These are phyloP conservation scores for Paramuricea clavata DNA, from an alignment of 92 coral and sea anemone genomes.

Conservation along the genomic window DNA sequence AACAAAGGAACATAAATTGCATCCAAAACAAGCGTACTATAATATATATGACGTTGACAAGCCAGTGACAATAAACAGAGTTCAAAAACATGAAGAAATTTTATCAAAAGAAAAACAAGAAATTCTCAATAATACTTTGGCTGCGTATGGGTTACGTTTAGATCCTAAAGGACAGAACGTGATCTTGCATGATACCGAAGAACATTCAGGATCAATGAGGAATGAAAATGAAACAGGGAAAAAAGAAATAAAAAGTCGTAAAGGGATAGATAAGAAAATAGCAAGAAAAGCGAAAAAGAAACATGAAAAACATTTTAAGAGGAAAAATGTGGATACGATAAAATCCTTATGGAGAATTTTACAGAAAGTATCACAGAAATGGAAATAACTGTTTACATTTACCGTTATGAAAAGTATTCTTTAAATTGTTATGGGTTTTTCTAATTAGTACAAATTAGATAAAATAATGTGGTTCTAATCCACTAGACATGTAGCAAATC, in stretches of 20 bases:
- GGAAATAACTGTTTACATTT: background rate
- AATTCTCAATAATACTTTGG: slow-evolving; percentile 6
- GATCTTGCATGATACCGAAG: slow-evolving; percentile 3
- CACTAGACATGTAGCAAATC: no score
- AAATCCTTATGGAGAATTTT: slow-evolving; percentile 24
- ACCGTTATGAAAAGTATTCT: background rate
- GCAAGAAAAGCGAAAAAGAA: background rate
- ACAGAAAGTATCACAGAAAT: slow-evolving; percentile 8
- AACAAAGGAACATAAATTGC: background rate
- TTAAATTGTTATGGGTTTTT: no score
- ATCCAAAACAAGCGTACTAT: slow-evolving; percentile 4
- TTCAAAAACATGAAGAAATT: background rate
- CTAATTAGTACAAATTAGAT: background rate
- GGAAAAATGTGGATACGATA: slow-evolving; percentile 20
- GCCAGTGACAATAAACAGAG: slow-evolving; percentile 18
- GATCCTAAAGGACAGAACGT: slow-evolving; percentile 27
- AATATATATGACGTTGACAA: slow-evolving; percentile 15
- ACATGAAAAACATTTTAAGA: background rate
- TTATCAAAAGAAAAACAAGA: slow-evolving; percentile 22
- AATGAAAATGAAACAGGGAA: background rate
- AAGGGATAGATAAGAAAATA: background rate
- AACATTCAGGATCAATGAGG: background rate
- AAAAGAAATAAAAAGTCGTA: background rate
- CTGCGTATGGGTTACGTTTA: background rate
- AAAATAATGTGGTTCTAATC: background rate